Base-by-base conservation (phyloP, 2,797 vertebrate species). In the Cetoscarus ocellatus region DNA sequence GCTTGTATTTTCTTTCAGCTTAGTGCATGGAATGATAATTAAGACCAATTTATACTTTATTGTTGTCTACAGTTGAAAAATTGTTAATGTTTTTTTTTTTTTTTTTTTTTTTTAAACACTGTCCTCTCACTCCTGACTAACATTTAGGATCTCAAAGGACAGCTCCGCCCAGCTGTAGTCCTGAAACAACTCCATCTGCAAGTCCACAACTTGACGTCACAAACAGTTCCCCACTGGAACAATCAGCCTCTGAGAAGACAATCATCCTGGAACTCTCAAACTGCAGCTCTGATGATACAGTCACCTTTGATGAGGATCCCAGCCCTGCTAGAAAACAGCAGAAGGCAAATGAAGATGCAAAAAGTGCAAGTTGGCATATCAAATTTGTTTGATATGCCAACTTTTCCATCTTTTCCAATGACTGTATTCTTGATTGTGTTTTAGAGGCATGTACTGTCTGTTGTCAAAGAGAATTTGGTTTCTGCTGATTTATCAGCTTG, bases 241-340 rank as follows among this genome's bases (percentile, higher is more conserved):
- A n/a, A n/a, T n/a, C n/a, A n/a, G n/a, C n/a, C n/a, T n/a, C n/a
- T 49, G 12, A 43, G 55, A 3, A 7, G 13, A n/a, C n/a, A n/a
- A n/a, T n/a, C n/a, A n/a, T n/a, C n/a, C n/a, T n/a, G n/a, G n/a
- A n/a, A n/a, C n/a, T n/a, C 17, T 35, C 19, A 27, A 2, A 60
- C 19, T n/a, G 50, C 11, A 3, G 6, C 36, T 63, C 60, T 18
- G 27, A 19, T 38, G 60, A 57, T 36, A 50, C 45, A 12, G 0
- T 63, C 52, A 51, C 59, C 13, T 8, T 58, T 2, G 42, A 71
- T 19, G 53, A 67, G 48, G 18, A 53, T 53, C 6, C 8, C 3
- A 43, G 53, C 10, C 61, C 54, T 43, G 17, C 69, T 10, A 51
- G 48, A 51, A 71, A 57, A 57, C 10, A 10, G 12, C 63, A 61